Conservation (phyloP, 2,113 vertebrate species). For the Microtus ochrogaster region DNA sequence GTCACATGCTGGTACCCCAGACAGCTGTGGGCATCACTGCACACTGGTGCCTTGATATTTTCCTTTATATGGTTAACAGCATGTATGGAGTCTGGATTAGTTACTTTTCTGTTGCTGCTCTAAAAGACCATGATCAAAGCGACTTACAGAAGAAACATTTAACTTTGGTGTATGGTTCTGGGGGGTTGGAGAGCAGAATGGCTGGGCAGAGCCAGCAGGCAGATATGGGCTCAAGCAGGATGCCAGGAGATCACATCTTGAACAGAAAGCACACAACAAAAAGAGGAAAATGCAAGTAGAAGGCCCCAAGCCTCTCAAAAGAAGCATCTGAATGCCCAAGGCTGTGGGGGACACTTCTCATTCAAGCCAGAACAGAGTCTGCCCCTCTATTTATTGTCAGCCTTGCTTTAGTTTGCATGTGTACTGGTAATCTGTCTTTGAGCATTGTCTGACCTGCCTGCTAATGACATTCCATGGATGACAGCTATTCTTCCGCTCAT, state of each 20-base stretch:
- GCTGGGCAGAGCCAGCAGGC: neutral
- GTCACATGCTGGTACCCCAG: neutral
- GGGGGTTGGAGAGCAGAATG: neutral
- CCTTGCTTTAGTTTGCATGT: neutral
- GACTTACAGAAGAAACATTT: neutral
- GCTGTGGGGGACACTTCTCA: neutral
- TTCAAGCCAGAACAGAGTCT: neutral
- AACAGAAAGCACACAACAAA: neutral
- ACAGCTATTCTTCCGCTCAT: neutral
- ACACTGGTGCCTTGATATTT: neutral
- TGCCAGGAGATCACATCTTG: neutral
- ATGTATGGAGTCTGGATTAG: neutral
- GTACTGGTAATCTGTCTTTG: neutral
- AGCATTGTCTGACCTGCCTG: neutral
- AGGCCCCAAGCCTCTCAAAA: neutral
- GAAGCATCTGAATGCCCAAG: too few species aligned
- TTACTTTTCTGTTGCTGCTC: neutral
- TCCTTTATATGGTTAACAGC: neutral
- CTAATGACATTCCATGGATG: neutral
- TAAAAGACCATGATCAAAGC: neutral
- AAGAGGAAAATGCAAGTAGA: too few species aligned
- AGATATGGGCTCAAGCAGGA: neutral
- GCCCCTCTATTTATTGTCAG: neutral
- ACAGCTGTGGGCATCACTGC: neutral
- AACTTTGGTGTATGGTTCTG: neutral